phyloP scores from a whole-genome alignment of 2,113 vertebrate genomes.

The Ceuthmochares aereus region DNA sequence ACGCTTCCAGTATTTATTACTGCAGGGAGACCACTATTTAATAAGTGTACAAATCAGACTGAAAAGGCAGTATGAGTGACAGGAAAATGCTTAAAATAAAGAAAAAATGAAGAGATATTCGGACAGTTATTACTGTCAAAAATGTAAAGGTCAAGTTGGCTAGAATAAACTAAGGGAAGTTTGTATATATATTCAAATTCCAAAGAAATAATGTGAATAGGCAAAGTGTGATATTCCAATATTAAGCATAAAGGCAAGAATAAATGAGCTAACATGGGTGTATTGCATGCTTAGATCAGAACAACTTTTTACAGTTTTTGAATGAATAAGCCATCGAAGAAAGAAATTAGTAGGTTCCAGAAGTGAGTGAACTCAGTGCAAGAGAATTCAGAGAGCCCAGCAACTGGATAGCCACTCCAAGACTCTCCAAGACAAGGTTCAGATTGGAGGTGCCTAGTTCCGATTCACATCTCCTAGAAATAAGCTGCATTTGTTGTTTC shows the following conservation, averaged over 20 bases:
- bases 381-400: not conserved
- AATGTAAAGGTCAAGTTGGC: not conserved
- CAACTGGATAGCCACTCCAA: not conserved
- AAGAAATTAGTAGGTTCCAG: not conserved
- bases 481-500: not conserved
- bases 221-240: not conserved
- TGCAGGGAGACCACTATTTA: not conserved
- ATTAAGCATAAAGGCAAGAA: not conserved
- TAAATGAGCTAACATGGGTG: not conserved
- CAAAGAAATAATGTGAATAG: not conserved
- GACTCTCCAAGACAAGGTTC: not conserved
- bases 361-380: not conserved
- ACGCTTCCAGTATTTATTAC: not conserved
- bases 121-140: not conserved
- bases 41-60: not conserved
- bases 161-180: not conserved
- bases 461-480: not conserved
- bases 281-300: not conserved
- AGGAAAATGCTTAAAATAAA: not conserved
- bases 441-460: not conserved
- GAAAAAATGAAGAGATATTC: not conserved
- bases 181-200: not conserved
- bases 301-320: not conserved
- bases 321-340: not conserved
- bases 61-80: not conserved